Evolutionary conservation across 2,888 invertebrate species (phyloP).

Genomic region (Taphrorychus bicolor): DNA sequence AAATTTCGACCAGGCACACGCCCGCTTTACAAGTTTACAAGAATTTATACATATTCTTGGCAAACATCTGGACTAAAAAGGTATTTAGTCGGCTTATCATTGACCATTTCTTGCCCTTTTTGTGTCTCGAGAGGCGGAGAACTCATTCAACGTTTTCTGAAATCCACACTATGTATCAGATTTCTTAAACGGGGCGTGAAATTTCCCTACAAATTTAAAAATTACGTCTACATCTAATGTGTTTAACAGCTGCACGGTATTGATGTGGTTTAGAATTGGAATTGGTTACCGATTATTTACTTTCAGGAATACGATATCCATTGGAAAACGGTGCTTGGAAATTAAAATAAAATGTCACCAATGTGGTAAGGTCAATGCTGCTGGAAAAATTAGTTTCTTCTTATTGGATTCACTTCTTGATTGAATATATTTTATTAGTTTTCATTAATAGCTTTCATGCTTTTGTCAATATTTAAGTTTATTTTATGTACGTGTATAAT

Average conservation of each 20-base stretch:
- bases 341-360: no score
- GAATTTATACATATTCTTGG: conserved; percentile 14
- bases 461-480: no score
- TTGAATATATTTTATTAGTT: no score
- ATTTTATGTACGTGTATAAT: no score
- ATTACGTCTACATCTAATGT: conserved; percentile 29
- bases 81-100: conserved; percentile 31
- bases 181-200: conserved; percentile 38
- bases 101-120: conserved; percentile 38
- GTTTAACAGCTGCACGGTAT: conserved; percentile 21
- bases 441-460: no score
- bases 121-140: conserved; percentile 40
- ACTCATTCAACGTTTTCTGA: conserved; percentile 35
- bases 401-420: no score
- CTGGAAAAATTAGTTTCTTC: no score
- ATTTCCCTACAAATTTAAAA: conserved; percentile 30
- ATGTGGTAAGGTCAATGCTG: no score
- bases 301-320: conserved; percentile 7
- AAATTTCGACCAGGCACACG: conserved; percentile 12
- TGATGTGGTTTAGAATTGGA: background rate
- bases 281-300: conserved; percentile 24
- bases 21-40: conserved; percentile 17
- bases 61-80: conserved; percentile 36
- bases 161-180: conserved; percentile 19
- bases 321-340: no score